phyloP scores from a whole-genome alignment of 2,113 vertebrate species.

The Cephalopholis sonnerati region DNA sequence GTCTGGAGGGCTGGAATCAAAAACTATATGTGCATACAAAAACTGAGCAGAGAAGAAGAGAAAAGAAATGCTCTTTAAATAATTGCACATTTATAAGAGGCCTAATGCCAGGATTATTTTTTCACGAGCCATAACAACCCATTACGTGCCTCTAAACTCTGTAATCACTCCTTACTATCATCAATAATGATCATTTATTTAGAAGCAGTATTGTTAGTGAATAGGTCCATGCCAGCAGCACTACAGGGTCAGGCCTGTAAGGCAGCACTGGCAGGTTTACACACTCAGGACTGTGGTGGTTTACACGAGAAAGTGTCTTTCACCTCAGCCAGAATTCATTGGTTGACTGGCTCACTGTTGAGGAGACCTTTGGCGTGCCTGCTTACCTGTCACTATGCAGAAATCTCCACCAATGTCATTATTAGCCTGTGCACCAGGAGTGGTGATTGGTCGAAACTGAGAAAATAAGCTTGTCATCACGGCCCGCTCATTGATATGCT shows the following conservation, averaged over 20 bases:
- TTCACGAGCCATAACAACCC: constrained; percentile 26
- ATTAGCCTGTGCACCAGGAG: constrained; percentile 9
- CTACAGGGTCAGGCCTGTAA: constrained; percentile 12
- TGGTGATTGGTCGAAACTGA: constrained; percentile 55
- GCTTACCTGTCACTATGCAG: constrained; percentile 64
- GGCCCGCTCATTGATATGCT: constrained; percentile 66
- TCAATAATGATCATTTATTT: constrained; percentile 43
- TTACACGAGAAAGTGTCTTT: neutral
- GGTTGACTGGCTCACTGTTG: constrained; percentile 10
- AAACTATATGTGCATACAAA: neutral
- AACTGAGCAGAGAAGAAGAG: neutral
- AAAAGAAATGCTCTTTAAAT: constrained; percentile 17
- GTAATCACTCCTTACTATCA: constrained; percentile 39
- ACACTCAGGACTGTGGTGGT: neutral
- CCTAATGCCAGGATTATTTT: constrained; percentile 24
- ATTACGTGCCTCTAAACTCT: constrained; percentile 41
- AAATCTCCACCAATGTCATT: constrained; percentile 44
- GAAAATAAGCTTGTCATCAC: constrained; percentile 9
- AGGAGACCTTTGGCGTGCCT: constrained; percentile 32
- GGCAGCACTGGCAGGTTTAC: neutral
- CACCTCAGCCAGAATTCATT: constrained; percentile 7
- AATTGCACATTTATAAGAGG: constrained; percentile 2
- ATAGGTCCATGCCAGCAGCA: constrained; percentile 11
- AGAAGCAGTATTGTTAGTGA: constrained; percentile 8
- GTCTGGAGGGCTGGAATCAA: constrained; percentile 18